Evolutionary conservation across 2,888 invertebrate species (phyloP), one percentile per base, ranked within the genome.

Genomic region (Metellina segmentata): DNA sequence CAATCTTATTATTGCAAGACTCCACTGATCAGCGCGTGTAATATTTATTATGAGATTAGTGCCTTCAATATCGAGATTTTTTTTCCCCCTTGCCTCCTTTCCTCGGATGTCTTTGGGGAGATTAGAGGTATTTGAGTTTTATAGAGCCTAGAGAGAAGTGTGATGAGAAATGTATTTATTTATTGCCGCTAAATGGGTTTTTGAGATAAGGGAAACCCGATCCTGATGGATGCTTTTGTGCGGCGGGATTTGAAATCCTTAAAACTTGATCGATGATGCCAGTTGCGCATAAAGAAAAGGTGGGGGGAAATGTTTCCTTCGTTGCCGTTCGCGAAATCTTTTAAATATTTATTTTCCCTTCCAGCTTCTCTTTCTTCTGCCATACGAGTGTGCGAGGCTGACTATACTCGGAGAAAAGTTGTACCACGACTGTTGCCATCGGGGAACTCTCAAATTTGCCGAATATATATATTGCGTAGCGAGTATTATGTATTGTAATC

Each of bases 31-130:
- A 87, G 71, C 90, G 78, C 85, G 69, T 79, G 87, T 79, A 71
- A 86, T 90, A 86, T 86, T 90, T 90, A 90, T 90, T 81, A 86
- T 81, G 19, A 86, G 90, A 90, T 90, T 86, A 90, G 70, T 19
- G 19, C 48, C 49, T 49, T 51, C 77, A 49, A n/a, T 77, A 77
- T 51, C 19, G 20, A 79, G 20, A 13, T 13, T 13, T 34, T 79
- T 79, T 52, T 79, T 79, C 34, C 16, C 13, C 11, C 51, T 77
- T 81, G n/a, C 13, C 9, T 81, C 9, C 20, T 81, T 81, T 53
- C 51, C 52, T 72, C 16, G 19, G 20, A 20, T 61, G 61, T 61
- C 69, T 69, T 13, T 34, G 34, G 70, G 78, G 77, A 77, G 85
- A 86, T 86, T 86, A 86, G 77, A 78, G 48, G 70, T 75, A 85